Conservation (phyloP, 1,140 invertebrate genomes). For the Tigriopus japonicus region DNA sequence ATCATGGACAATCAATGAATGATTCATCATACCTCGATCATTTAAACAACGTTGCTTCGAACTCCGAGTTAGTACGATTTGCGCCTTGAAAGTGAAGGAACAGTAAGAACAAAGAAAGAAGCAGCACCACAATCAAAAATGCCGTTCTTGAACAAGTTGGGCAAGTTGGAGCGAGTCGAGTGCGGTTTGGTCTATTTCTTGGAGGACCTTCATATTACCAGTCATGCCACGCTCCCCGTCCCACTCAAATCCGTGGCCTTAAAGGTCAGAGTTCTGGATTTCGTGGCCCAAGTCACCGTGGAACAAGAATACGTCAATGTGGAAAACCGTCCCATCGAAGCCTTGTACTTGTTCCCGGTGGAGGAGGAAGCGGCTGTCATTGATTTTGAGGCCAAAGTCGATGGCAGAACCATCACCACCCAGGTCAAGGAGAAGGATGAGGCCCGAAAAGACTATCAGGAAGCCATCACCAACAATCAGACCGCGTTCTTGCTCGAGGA, state of each 20-base stretch:
- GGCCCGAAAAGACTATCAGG: slow-evolving; percentile 28
- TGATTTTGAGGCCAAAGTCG: slow-evolving; percentile 30
- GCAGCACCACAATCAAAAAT: too few species aligned
- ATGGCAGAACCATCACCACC: slow-evolving; percentile 26
- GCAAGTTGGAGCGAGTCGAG: neutral
- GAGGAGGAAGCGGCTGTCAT: slow-evolving; percentile 27
- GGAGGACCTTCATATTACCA: neutral
- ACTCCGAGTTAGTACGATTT: too few species aligned
- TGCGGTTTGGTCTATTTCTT: neutral
- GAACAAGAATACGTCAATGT: slow-evolving; percentile 25
- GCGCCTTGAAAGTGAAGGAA: too few species aligned
- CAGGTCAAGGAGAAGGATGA: slow-evolving; percentile 30
- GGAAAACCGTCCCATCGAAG: slow-evolving; percentile 23
- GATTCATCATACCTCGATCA: too few species aligned
- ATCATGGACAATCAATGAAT: too few species aligned
- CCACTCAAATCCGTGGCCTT: slow-evolving; percentile 24
- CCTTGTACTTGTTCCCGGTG: slow-evolving; percentile 29
- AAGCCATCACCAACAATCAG: slow-evolving; percentile 27
- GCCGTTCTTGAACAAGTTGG: neutral
- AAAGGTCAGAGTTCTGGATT: slow-evolving; percentile 24
- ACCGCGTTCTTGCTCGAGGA: slow-evolving; percentile 32
- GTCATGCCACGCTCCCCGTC: slow-evolving; percentile 15
- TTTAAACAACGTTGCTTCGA: too few species aligned
- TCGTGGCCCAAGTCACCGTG: slow-evolving; percentile 26
- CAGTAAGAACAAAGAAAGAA: too few species aligned